Conservation (phyloP, 2,888 invertebrate species). For the Thereva unica region DNA sequence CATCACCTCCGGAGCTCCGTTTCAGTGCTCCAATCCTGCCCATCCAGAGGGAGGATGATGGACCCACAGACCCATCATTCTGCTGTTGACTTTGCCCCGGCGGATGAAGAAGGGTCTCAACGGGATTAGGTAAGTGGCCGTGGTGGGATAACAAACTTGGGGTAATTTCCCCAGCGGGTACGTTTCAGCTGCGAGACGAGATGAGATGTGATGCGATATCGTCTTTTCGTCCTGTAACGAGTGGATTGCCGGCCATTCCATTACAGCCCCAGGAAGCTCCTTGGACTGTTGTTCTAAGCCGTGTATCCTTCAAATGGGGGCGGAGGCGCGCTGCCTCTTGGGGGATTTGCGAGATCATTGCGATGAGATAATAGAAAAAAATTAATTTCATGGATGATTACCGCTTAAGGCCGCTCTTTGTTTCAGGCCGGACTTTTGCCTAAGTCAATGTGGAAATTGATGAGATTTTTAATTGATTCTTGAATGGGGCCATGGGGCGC, state of each 20-base stretch:
- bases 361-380: slow-evolving; percentile 30
- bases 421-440: slow-evolving; percentile 8
- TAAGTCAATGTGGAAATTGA: slow-evolving; percentile 17
- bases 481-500: not conserved
- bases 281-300: slow-evolving; percentile 17
- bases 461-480: slow-evolving; percentile 33
- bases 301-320: slow-evolving; percentile 19
- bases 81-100: slow-evolving; percentile 25
- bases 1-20: no score
- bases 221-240: slow-evolving; percentile 21
- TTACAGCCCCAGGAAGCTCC: slow-evolving; percentile 16
- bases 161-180: slow-evolving; percentile 32
- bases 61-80: not conserved
- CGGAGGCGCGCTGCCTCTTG: not conserved
- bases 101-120: slow-evolving; percentile 29
- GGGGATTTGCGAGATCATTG: slow-evolving; percentile 32
- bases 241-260: slow-evolving; percentile 30
- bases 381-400: slow-evolving; percentile 35
- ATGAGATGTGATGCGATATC: slow-evolving; percentile 32
- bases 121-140: slow-evolving; percentile 33
- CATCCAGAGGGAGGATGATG: no score
- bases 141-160: slow-evolving; percentile 33
- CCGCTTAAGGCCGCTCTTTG: slow-evolving; percentile 24
- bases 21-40: no score
- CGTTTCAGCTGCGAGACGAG: slow-evolving; percentile 31